Base-by-base conservation (phyloP, 1,140 invertebrate genomes). In the Lucilia cuprina region DNA sequence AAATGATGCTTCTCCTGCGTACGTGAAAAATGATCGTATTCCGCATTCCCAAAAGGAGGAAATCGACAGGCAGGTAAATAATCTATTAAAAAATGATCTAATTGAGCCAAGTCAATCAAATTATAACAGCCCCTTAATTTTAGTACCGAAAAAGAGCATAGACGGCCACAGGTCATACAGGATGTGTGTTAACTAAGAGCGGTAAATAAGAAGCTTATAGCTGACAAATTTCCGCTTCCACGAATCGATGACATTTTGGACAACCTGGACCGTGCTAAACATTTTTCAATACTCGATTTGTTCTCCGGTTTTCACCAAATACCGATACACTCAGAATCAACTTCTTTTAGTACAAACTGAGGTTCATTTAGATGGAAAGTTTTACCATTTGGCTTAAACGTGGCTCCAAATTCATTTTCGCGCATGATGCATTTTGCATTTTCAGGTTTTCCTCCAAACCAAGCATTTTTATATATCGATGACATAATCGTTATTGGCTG, bases 261-360 rank as follows among this genome's bases (percentile, higher is more conserved):
- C 8, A 21, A 60, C 19, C 17, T 92, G 93, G 65, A 85, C 0
- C 87, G 86, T 4, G 83, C 85, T 9, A 87, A 87, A 77, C 90
- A 87, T 75, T 92, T 93, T 83, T 86, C 87, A 3, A 87, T 87
- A 0, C 84, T 93, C 10, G 92, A 93, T 87, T 80, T 92, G 21
- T 86, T 85, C 0, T 88, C 85, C 21, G 92, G 92, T 0, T 93
- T 91, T 85, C 91, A 90, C 87, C 92, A 93, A 85, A 88, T 93
- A 14, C 74, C 85, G 8, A 84, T 93, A 7, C 86, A 89, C 2
- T 70, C 85, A 47, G 78, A 85, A 55, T n/a, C 86, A 90, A 65
- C 78, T 34, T 77, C 84, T 17, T 82, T 84, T 21, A 55, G 77
- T 35, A 82, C 77, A 74, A 35, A 82, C 8, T 35, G 12, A 49